phyloP scores from a whole-genome alignment of 2,797 vertebrate genomes.

The Oryzias sinensis region DNA sequence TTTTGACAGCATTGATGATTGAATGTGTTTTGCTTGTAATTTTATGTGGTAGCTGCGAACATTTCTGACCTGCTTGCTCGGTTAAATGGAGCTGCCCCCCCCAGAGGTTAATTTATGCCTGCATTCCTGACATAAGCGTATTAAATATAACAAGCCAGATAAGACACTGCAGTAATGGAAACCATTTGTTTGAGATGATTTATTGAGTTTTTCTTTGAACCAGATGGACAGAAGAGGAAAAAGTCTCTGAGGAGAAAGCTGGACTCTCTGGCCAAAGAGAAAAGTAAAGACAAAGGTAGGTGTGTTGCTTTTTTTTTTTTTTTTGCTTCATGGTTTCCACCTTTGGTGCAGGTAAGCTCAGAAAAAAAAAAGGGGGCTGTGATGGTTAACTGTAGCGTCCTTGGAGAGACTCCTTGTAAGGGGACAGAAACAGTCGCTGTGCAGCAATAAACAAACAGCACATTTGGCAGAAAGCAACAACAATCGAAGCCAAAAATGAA shows the following conservation, averaged over 20 bases:
- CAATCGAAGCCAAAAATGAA: conserved; percentile 10
- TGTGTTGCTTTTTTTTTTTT: not conserved
- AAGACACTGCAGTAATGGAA: conserved; percentile 36
- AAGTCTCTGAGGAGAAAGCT: conserved; percentile 95
- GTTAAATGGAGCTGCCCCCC: conserved; percentile 22
- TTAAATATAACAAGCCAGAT: conserved; percentile 42
- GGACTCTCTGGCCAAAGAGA: conserved; percentile 94
- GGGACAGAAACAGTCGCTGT: conserved; percentile 46
- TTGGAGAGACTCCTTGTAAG: conserved; percentile 66
- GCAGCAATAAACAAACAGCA: conserved; percentile 29
- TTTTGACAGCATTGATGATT: conserved; percentile 2
- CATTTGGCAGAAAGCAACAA: conserved; percentile 55
- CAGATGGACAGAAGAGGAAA: conserved; percentile 97
- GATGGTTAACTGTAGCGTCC: conserved; percentile 65
- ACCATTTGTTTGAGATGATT: conserved; percentile 42
- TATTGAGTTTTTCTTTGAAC: conserved; percentile 24
- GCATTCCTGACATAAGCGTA: conserved; percentile 51
- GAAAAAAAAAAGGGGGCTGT: conserved; percentile 39
- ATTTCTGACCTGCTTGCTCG: conserved; percentile 17
- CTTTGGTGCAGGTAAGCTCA: conserved; percentile 52
- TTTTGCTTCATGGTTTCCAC: conserved; percentile 8
- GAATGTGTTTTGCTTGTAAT: conserved; percentile 14
- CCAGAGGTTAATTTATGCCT: conserved; percentile 34
- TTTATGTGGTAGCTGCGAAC: conserved; percentile 19
- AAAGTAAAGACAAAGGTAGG: conserved; percentile 89